phyloP scores from a whole-genome alignment of 2,888 invertebrate species.

The Cephus sareptanus region DNA sequence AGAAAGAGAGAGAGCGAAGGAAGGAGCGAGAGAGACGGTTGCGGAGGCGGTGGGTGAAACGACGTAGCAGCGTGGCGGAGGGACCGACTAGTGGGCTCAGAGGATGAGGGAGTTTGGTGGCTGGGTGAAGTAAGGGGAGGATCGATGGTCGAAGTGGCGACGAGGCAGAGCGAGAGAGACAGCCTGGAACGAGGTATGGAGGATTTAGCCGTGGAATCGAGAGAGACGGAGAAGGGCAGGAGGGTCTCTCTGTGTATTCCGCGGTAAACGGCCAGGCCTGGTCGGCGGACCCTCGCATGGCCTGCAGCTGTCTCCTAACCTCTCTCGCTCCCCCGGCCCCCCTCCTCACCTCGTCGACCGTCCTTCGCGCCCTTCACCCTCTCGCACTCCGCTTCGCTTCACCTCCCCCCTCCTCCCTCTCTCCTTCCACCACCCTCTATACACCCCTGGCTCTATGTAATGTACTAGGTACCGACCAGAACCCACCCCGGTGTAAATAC shows the following conservation, averaged over 20 bases:
- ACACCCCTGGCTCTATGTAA: conserved; percentile 33
- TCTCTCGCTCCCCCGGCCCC: conserved; percentile 10
- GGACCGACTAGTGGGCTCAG: not conserved
- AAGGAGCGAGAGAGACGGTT: conserved; percentile 20
- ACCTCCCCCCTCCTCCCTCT: conserved; percentile 24
- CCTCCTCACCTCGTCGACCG: conserved; percentile 8
- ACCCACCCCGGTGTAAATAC: conserved; percentile 55
- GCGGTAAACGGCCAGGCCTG: conserved; percentile 37
- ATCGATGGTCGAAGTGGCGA: conserved; percentile 15
- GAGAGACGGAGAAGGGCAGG: conserved; percentile 18
- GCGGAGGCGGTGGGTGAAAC: conserved; percentile 27
- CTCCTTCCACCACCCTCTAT: conserved; percentile 17
- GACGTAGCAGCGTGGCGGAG: conserved; percentile 15
- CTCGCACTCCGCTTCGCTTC: conserved; percentile 18
- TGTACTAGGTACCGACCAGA: conserved; percentile 46
- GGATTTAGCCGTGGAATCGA: not conserved
- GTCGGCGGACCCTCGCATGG: conserved; percentile 56
- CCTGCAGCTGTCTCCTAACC: conserved; percentile 60
- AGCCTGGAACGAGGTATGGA: not conserved
- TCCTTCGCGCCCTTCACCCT: conserved; percentile 1
- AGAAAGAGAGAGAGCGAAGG: conserved; percentile 10
- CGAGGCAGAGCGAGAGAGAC: conserved; percentile 8
- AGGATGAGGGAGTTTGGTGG: not conserved
- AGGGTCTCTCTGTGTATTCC: conserved; percentile 32
- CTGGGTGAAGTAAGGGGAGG: conserved; percentile 14